phyloP scores from a whole-genome alignment of 2,113 vertebrate species.

The Parotia lawesii region DNA sequence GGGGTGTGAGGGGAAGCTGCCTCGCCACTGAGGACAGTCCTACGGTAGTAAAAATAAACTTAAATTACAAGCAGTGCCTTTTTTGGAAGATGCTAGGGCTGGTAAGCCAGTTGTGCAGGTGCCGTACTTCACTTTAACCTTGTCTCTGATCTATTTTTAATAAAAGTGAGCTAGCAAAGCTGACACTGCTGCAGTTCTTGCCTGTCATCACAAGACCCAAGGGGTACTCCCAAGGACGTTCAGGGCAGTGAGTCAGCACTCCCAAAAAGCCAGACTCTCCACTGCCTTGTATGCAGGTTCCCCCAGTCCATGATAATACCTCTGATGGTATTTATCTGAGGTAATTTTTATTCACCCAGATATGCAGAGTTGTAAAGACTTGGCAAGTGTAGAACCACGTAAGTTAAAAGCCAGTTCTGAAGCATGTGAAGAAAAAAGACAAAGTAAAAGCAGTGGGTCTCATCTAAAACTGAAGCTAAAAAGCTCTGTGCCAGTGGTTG shows the following conservation, averaged over 20 bases:
- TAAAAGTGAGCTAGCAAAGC: not conserved
- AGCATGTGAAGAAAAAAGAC: not conserved
- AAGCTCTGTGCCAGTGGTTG: not conserved
- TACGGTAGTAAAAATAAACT: not conserved
- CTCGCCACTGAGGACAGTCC: not conserved
- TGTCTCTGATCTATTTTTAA: not conserved
- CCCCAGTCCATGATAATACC: not conserved
- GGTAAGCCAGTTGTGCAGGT: not conserved
- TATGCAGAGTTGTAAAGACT: rapidly evolving
- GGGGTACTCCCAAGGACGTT: not conserved
- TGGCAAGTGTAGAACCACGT: not conserved
- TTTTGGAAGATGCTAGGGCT: not conserved
- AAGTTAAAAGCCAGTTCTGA: not conserved
- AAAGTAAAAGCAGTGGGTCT: not conserved
- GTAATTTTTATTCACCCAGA: not conserved
- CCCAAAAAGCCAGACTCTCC: not conserved
- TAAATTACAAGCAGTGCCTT: not conserved
- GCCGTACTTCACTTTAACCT: not conserved
- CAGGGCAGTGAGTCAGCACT: not conserved
- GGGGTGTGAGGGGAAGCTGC: not conserved
- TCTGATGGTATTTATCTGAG: not conserved
- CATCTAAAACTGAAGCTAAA: not conserved
- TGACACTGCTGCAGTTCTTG: not conserved
- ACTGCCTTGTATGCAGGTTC: not conserved
- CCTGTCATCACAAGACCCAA: not conserved